These are phyloP conservation scores for Standfussiana lucernea DNA, from an alignment of 2,888 invertebrate genomes.

Conservation along the genomic window DNA sequence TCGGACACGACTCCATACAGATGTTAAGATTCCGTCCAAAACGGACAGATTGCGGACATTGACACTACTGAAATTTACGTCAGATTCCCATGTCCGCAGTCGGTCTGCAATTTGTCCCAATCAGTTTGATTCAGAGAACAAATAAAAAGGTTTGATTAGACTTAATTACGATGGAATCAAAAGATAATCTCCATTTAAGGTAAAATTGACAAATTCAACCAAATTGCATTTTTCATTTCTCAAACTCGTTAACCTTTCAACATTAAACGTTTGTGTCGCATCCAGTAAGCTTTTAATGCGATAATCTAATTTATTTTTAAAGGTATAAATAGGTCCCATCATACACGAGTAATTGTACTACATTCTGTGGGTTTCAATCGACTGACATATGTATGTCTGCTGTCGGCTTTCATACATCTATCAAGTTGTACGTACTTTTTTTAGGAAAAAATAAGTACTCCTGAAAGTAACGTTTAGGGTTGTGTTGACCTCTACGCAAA, in stretches of 20 bases:
- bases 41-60: background rate
- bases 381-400: background rate
- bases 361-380: background rate
- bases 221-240: background rate
- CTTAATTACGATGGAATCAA: background rate
- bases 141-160: background rate
- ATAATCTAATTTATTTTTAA: slow-evolving; percentile 2
- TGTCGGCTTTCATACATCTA: background rate
- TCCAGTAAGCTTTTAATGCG: background rate
- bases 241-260: background rate
- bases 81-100: background rate
- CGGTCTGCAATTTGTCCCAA: background rate
- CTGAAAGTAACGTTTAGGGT: background rate
- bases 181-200: background rate
- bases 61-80: background rate
- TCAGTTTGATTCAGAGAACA: background rate
- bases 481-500: background rate
- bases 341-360: no score
- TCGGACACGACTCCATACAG: background rate
- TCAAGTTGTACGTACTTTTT: background rate
- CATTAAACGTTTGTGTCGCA: background rate
- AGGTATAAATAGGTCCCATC: no score
- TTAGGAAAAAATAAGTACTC: background rate
- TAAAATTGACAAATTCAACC: background rate
- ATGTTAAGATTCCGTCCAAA: background rate